These are phyloP conservation scores for Sander lucioperca DNA, from an alignment of 2,113 vertebrate genomes.

Conservation along the genomic window DNA sequence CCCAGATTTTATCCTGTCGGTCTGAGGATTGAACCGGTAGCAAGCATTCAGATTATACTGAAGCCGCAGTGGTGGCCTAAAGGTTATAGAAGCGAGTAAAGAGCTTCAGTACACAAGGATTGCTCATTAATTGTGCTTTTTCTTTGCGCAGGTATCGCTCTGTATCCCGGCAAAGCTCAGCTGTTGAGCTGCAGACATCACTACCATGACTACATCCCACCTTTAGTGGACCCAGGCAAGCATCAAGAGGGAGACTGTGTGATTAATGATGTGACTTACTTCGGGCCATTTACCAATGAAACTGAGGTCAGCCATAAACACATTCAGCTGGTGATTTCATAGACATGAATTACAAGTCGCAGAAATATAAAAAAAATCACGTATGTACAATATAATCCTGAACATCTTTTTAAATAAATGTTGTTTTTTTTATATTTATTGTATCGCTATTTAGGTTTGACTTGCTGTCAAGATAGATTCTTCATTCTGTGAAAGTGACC, in stretches of 20 bases:
- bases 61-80: too few relatives aligned
- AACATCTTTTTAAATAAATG: background rate
- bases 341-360: background rate
- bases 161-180: slow-evolving; percentile 91
- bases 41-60: too few relatives aligned
- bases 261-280: slow-evolving; percentile 88
- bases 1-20: too few relatives aligned
- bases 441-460: background rate
- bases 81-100: too few relatives aligned
- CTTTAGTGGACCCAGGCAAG: slow-evolving; percentile 86
- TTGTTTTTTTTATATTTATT: too few relatives aligned
- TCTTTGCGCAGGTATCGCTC: slow-evolving; percentile 89
- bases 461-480: too few relatives aligned
- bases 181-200: slow-evolving; percentile 94
- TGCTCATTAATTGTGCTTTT: background rate
- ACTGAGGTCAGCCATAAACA: slow-evolving; percentile 85
- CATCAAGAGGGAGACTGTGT: slow-evolving; percentile 86
- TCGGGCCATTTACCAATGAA: slow-evolving; percentile 89
- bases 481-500: too few relatives aligned
- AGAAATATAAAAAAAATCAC: background rate
- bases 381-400: background rate
- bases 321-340: background rate
- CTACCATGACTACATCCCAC: slow-evolving; percentile 90
- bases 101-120: background rate
- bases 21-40: too few relatives aligned